Percentiles rank a stretch among this genome's conserved stretches.
Conservation (phyloP, 1,140 invertebrate species). For the Panagrolaimus sp. region DNA sequence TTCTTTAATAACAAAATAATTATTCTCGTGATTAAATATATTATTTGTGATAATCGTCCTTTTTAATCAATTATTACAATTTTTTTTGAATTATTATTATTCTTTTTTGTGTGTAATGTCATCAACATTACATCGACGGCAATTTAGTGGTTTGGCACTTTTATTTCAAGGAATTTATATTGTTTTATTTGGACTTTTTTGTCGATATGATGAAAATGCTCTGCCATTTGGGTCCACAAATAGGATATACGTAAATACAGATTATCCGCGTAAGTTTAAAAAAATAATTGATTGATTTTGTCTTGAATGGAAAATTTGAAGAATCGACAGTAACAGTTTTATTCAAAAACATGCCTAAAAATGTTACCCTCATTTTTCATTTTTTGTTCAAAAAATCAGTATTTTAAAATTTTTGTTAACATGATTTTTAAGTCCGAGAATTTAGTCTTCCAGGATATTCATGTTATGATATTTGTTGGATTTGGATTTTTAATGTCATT, state of each 20-base stretch:
- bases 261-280: slow-evolving; percentile 42
- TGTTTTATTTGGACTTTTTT: slow-evolving; percentile 41
- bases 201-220: slow-evolving; percentile 40
- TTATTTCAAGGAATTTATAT: slow-evolving; percentile 48
- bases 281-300: background rate
- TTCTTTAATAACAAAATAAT: too few species aligned
- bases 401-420: too few species aligned
- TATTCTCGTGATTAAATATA: too few species aligned
- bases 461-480: slow-evolving; percentile 55
- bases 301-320: background rate
- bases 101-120: background rate
- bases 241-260: slow-evolving; percentile 44
- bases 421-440: too few species aligned
- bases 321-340: slow-evolving; percentile 18
- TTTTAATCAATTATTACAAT: too few species aligned
- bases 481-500: slow-evolving; percentile 49
- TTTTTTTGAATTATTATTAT: too few species aligned
- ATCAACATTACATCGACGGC: slow-evolving; percentile 36
- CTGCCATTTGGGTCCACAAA: slow-evolving; percentile 36
- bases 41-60: too few species aligned
- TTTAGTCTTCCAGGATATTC: slow-evolving; percentile 57
- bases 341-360: background rate
- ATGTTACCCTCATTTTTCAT: too few species aligned
- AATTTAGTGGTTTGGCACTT: slow-evolving; percentile 45
- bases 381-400: too few species aligned